Percentiles rank a stretch among this genome's conserved stretches.
Evolutionary conservation across 2,797 vertebrate genomes (phyloP).

Genomic region (Natrix natrix): DNA sequence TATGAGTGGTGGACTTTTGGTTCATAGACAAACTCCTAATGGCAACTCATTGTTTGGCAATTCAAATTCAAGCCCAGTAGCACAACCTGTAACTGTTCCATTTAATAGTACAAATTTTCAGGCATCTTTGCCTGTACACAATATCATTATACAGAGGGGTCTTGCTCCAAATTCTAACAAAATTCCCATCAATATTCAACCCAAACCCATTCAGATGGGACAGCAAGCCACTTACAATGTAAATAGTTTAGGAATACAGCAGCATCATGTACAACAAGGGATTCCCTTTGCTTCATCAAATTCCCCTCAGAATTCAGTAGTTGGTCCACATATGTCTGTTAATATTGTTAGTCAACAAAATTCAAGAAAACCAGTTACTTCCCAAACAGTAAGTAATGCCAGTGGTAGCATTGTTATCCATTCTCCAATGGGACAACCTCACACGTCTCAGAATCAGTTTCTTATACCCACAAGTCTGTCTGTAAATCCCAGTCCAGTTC

Average conservation of each 20-base stretch:
- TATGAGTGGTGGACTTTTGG: constrained; percentile 75
- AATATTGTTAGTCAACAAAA: constrained; percentile 79
- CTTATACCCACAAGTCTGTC: constrained; percentile 87
- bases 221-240: constrained; percentile 88
- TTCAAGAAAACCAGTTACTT: constrained; percentile 71
- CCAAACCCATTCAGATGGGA: constrained; percentile 89
- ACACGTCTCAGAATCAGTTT: constrained; percentile 85
- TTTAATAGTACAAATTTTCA: constrained; percentile 90
- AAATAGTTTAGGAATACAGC: constrained; percentile 86
- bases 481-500: constrained; percentile 80
- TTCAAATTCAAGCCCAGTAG: constrained; percentile 83
- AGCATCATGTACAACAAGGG: constrained; percentile 77
- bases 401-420: constrained; percentile 86
- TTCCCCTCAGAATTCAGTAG: constrained; percentile 79
- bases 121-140: constrained; percentile 89
- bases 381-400: constrained; percentile 74
- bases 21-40: constrained; percentile 78
- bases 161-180: constrained; percentile 87
- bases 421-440: constrained; percentile 85
- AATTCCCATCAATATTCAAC: constrained; percentile 89
- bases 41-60: constrained; percentile 78
- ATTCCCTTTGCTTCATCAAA: constrained; percentile 83
- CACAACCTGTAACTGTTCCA: constrained; percentile 87
- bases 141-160: constrained; percentile 97
- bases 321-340: constrained; percentile 78